phyloP scores from a whole-genome alignment of 2,113 vertebrate species.

The Phasianus colchicus region DNA sequence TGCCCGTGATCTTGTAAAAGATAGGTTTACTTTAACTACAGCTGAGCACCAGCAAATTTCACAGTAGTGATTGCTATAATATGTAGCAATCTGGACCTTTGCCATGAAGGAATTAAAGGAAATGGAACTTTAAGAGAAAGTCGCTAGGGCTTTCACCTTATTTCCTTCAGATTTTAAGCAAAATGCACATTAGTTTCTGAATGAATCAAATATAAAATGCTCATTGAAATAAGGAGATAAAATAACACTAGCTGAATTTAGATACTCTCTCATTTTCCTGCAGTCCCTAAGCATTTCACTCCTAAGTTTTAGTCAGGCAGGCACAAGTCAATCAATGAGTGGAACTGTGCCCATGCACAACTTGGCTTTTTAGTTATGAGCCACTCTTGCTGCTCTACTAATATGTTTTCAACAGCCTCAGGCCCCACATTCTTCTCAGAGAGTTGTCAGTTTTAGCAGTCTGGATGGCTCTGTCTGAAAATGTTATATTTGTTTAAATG shows the following conservation, averaged over 20 bases:
- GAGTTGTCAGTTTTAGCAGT: neutral
- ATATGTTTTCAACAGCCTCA: neutral
- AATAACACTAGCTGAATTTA: neutral
- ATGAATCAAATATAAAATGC: neutral
- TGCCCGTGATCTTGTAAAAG: neutral
- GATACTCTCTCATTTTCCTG: neutral
- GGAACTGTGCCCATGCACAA: neutral
- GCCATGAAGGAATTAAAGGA: neutral
- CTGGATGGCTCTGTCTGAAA: neutral
- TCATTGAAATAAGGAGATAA: neutral
- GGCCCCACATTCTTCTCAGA: neutral
- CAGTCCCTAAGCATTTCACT: neutral
- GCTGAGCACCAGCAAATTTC: neutral
- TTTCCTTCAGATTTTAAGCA: neutral
- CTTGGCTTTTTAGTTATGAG: neutral
- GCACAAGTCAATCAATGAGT: neutral
- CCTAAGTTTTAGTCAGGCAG: neutral
- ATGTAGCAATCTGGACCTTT: neutral
- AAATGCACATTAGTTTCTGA: neutral
- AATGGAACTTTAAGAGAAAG: neutral
- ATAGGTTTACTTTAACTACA: neutral
- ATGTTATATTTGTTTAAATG: neutral
- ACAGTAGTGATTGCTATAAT: neutral
- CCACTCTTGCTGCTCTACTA: neutral
- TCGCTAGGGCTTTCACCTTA: neutral